Evolutionary conservation across 2,888 invertebrate genomes (phyloP).

Genomic region (Drosophila subsilvestris): DNA sequence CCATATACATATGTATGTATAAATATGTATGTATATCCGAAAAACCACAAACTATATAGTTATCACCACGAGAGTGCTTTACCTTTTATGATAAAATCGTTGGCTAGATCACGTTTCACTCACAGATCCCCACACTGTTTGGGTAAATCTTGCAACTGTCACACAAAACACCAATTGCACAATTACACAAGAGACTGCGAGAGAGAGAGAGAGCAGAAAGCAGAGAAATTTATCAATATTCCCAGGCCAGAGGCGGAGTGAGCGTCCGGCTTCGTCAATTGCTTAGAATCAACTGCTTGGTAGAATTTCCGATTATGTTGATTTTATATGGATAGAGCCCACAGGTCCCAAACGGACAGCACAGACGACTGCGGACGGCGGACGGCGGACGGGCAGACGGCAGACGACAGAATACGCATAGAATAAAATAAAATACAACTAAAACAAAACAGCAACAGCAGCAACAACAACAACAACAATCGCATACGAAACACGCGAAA

Average conservation of each 20-base stretch:
- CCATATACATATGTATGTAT: background rate
- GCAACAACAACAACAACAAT: constrained; percentile 35
- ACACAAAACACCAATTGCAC: constrained; percentile 56
- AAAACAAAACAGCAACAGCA: constrained; percentile 37
- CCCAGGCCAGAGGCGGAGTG: constrained; percentile 26
- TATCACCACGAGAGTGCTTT: background rate
- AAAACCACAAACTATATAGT: constrained; percentile 16
- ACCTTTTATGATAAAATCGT: background rate
- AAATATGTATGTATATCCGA: background rate
- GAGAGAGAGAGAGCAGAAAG: background rate
- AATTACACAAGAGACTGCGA: constrained; percentile 55
- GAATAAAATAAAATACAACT: constrained; percentile 65
- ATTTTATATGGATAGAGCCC: constrained; percentile 77
- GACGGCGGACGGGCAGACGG: constrained; percentile 35
- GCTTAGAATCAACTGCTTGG: constrained; percentile 78
- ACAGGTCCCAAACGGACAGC: constrained; percentile 33
- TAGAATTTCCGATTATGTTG: constrained; percentile 80
- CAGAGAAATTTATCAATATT: constrained; percentile 18
- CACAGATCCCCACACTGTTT: background rate
- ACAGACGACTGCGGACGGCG: constrained; percentile 27
- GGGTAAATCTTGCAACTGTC: constrained; percentile 71
- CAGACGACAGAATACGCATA: constrained; percentile 62
- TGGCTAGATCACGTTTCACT: constrained; percentile 15
- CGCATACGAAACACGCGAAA: constrained; percentile 65
- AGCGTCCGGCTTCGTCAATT: constrained; percentile 58